phyloP scores from a whole-genome alignment of 2,888 invertebrate species.

The Beris morrisii region DNA sequence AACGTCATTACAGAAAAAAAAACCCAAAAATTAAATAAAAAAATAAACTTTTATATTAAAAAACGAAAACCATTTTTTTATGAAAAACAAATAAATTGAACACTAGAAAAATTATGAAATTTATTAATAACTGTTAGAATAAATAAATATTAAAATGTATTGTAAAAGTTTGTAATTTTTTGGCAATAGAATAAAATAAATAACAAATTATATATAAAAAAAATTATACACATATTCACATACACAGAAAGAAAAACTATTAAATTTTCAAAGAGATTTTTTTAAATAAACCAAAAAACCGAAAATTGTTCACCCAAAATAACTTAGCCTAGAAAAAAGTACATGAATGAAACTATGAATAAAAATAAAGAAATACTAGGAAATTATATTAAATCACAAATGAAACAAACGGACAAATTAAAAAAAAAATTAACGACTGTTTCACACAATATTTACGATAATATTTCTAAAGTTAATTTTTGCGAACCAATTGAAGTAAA shows the following conservation, averaged over 20 bases:
- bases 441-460: background rate
- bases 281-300: constrained; percentile 25
- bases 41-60: no score
- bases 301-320: constrained; percentile 22
- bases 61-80: no score
- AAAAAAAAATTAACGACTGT: constrained; percentile 5
- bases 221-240: background rate
- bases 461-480: constrained; percentile 11
- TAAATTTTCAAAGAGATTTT: constrained; percentile 21
- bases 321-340: background rate
- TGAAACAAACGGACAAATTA: background rate
- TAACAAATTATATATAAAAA: no score
- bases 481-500: constrained; percentile 20
- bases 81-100: no score
- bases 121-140: constrained; percentile 1
- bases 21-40: no score
- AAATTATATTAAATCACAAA: background rate
- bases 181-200: background rate
- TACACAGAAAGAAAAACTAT: constrained; percentile 7
- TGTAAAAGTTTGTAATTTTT: constrained; percentile 22
- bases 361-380: background rate
- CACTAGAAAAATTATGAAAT: background rate
- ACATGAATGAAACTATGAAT: background rate
- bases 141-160: background rate
- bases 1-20: no score